Base-by-base conservation (phyloP, 2,797 vertebrate species). In the Buphagus erythrorhynchus region DNA sequence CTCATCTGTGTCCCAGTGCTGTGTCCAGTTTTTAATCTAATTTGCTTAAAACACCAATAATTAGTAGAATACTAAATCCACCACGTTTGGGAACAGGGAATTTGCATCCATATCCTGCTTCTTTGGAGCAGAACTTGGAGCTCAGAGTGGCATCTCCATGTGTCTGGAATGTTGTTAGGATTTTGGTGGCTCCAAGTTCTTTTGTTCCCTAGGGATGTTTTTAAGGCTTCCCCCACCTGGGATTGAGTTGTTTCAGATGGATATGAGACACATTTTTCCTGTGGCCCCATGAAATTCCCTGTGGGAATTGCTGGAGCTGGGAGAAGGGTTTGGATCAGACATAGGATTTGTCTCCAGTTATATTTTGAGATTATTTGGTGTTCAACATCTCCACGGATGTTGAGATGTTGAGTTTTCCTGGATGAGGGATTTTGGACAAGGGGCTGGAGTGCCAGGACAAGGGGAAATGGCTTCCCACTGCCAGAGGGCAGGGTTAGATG, bases 91-190 rank as follows among this genome's bases (percentile, higher is more conserved):
- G n/a, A 59, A 12, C 5, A 13, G 25, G 72, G 42, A 21, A 38
- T 65, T 73, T 29, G 16, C 3, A 1, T 59, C 55, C 10, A 0
- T 7, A 6, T 65, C 29, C 25, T 28, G 25, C 28, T 77, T 52
- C 49, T 12, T 69, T 16, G 16, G 40, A 38, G 63, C n/a, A 45
- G 71, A 36, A 26, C 26, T 35, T 1, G 4, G 45, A 29, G 36
- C n/a, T 45, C 3, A 36, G 59, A 26, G 55, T 14, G 8, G 20
- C 57, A 45, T 6, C 25, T 24, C 6, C 0, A 0, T 0, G 0
- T 13, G 21, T 0, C 2, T 43, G 72, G 68, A 36, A 26, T 0
- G 5, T 26, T 61, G 35, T 28, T n/a, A 11, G 20, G 45, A 3
- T 9, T 7, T 45, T 83, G 55, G 29, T 51, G 6, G 5, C 33